Conservation (phyloP, 2,888 invertebrate species). For the Drosophila picticornis region DNA sequence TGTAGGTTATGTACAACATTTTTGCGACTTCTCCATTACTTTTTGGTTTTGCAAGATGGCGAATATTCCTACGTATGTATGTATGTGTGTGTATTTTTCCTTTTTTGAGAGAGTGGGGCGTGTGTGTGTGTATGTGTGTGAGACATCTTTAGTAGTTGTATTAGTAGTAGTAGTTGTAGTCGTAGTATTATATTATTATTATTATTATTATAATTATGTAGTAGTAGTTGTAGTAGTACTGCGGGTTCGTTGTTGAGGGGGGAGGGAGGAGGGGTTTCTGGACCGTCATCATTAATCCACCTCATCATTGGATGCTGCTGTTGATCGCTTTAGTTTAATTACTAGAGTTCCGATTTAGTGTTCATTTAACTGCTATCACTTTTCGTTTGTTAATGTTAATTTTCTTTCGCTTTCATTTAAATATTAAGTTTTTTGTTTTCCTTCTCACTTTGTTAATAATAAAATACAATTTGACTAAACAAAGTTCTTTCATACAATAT, state of each 20-base stretch:
- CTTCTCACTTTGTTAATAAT: conserved; percentile 39
- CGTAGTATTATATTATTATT: conserved; percentile 12
- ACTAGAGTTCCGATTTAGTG: conserved; percentile 57
- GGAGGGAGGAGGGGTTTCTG: conserved; percentile 25
- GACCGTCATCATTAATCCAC: conserved; percentile 38
- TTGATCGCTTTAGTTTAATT: conserved; percentile 54
- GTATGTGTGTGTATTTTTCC: neutral
- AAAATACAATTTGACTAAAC: conserved; percentile 74
- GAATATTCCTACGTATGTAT: conserved; percentile 32
- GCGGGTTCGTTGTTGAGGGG: conserved; percentile 45
- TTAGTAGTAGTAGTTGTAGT: conserved; percentile 29
- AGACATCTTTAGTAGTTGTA: conserved; percentile 32
- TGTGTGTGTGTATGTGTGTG: conserved; percentile 14
- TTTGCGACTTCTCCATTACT: conserved; percentile 43
- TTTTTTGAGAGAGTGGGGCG: conserved; percentile 1
- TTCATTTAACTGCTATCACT: conserved; percentile 77
- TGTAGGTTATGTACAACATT: conserved; percentile 70
- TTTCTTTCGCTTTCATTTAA: conserved; percentile 40
- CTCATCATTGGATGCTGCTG: conserved; percentile 23
- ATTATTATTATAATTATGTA: neutral
- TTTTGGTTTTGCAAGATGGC: conserved; percentile 48
- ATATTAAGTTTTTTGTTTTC: conserved; percentile 50
- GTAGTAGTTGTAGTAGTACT: conserved; percentile 35
- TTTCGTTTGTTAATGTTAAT: conserved; percentile 67
- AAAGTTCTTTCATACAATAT: conserved; percentile 49